A percentile compares a stretch with the other conserved stretches of the same genome.
phyloP scores from a whole-genome alignment of 2,888 invertebrate species.

The Polydrusus pterygomalis region DNA sequence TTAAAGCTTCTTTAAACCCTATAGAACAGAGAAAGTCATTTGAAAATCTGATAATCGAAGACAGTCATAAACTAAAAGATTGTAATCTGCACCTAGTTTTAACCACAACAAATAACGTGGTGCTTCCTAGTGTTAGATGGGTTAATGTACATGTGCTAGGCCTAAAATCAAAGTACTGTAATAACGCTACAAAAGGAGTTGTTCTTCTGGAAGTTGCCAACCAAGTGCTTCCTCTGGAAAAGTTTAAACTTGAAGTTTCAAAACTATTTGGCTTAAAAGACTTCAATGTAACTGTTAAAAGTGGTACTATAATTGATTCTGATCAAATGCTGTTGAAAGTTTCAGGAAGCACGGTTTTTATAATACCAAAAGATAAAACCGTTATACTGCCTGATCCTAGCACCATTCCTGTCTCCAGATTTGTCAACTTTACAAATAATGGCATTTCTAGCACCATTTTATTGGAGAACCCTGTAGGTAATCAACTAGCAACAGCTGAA shows the following conservation, averaged over 20 bases:
- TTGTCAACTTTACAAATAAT: conserved; percentile 77
- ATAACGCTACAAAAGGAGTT: conserved; percentile 75
- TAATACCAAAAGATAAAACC: conserved; percentile 65
- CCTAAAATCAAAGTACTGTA: conserved; percentile 77
- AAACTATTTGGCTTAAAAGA: conserved; percentile 82
- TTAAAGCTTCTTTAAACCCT: conserved; percentile 84
- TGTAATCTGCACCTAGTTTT: conserved; percentile 82
- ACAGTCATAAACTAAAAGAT: conserved; percentile 84
- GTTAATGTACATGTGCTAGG: conserved; percentile 81
- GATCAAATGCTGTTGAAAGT: conserved; percentile 69
- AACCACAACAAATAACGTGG: conserved; percentile 73
- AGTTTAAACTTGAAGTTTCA: conserved; percentile 77
- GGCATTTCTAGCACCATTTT: conserved; percentile 76
- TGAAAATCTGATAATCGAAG: conserved; percentile 79
- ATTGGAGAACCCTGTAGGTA: conserved; percentile 80
- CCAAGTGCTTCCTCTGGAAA: conserved; percentile 74
- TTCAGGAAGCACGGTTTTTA: conserved; percentile 73
- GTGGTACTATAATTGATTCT: conserved; percentile 65
- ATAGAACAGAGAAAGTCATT: conserved; percentile 70
- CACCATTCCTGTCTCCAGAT: conserved; percentile 76
- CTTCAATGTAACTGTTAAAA: conserved; percentile 73
- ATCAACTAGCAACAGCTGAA: conserved; percentile 28
- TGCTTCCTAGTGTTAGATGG: conserved; percentile 77
- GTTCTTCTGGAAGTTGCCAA: conserved; percentile 82
- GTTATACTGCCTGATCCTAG: conserved; percentile 49